Percentiles rank a stretch among this genome's conserved stretches.
Evolutionary conservation across 2,113 vertebrate genomes (phyloP).

Genomic region (Verasper variegatus): DNA sequence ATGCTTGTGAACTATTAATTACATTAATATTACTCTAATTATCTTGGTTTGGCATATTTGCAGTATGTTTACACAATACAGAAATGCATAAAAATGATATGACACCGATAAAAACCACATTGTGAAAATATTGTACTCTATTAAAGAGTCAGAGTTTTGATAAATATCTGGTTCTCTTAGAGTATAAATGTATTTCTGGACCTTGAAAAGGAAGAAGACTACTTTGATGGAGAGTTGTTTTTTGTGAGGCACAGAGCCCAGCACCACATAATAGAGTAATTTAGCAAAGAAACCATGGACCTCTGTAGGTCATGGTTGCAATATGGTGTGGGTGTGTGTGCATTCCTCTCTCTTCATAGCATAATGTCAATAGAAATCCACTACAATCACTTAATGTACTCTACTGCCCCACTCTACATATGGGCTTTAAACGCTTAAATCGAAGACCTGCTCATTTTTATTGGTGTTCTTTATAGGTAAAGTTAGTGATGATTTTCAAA

Average conservation of each 20-base stretch:
- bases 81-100: neutral
- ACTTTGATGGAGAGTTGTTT: conserved; percentile 1
- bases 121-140: neutral
- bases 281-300: conserved; percentile 40
- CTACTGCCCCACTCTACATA: conserved; percentile 64
- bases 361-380: conserved; percentile 67
- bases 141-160: neutral
- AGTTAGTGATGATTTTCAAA: conserved; percentile 75
- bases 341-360: conserved; percentile 46
- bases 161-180: neutral
- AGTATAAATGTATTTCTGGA: conserved; percentile 1
- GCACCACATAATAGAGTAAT: conserved; percentile 27
- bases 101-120: conserved; percentile 3
- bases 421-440: conserved; percentile 72
- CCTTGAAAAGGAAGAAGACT: conserved; percentile 16
- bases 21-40: conserved; percentile 18
- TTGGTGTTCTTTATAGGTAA: conserved; percentile 76
- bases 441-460: conserved; percentile 75
- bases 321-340: conserved; percentile 39
- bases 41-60: conserved; percentile 32
- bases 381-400: conserved; percentile 77
- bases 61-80: neutral
- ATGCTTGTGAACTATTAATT: conserved; percentile 29
- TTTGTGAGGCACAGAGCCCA: conserved; percentile 2
- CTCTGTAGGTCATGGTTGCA: conserved; percentile 47